Conservation (phyloP, 2,797 vertebrate species). For the Alectoris magna region DNA sequence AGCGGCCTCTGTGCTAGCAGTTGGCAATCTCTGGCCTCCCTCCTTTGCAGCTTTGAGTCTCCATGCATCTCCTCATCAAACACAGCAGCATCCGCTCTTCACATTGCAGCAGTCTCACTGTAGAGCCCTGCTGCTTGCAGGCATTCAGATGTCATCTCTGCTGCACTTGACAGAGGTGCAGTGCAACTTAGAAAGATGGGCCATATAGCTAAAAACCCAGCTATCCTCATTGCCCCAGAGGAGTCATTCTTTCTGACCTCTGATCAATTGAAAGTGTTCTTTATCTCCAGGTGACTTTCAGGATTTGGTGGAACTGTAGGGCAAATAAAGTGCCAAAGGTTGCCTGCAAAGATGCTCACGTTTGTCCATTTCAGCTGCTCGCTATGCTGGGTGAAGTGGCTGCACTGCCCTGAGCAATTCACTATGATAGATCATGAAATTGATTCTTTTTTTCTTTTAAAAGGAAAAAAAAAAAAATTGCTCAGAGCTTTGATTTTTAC, state of each 20-base stretch:
- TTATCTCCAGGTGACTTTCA: background rate
- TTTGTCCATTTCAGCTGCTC: background rate
- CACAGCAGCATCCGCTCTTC: background rate
- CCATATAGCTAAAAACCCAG: background rate
- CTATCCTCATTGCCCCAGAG: background rate
- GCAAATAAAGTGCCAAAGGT: background rate
- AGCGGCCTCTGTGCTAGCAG: background rate
- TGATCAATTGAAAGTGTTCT: background rate
- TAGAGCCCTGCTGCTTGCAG: background rate
- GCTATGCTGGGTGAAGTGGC: background rate
- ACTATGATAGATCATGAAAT: background rate
- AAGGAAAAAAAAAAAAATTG: background rate
- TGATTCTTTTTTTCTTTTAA: background rate
- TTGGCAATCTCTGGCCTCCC: background rate
- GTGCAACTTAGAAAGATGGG: background rate
- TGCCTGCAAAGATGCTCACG: background rate
- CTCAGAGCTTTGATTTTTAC: background rate
- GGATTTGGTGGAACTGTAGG: background rate
- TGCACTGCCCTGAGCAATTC: background rate
- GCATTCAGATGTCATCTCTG: background rate
- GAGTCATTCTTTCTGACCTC: accelerated
- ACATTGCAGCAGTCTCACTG: accelerated
- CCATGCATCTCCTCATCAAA: background rate
- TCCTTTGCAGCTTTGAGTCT: background rate
- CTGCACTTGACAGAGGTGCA: background rate